Conservation (phyloP, 2,797 vertebrate species). For the Neosilurus mollespiculum region DNA sequence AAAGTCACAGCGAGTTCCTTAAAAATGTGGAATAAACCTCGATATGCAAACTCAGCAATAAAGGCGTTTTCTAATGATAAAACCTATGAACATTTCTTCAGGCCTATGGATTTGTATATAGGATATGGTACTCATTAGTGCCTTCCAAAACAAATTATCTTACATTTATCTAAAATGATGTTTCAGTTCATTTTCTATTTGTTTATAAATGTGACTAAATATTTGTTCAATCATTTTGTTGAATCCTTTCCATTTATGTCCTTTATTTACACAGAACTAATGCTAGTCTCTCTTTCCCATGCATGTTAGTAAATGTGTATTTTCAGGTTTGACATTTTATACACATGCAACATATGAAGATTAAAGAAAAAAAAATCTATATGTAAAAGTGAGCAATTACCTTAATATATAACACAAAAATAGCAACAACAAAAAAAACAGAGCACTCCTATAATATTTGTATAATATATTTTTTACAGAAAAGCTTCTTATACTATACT, state of each 20-base stretch:
- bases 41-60: background rate
- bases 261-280: constrained; percentile 51
- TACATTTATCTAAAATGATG: background rate
- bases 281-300: constrained; percentile 40
- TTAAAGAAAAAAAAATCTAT: constrained; percentile 30
- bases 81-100: constrained; percentile 46
- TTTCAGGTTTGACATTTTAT: constrained; percentile 22
- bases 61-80: background rate
- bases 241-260: constrained; percentile 40
- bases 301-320: constrained; percentile 42
- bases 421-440: constrained; percentile 35
- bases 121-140: constrained; percentile 56
- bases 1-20: background rate
- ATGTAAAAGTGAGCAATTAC: constrained; percentile 44
- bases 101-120: constrained; percentile 63
- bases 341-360: constrained; percentile 39
- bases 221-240: constrained; percentile 57
- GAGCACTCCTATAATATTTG: constrained; percentile 54
- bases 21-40: background rate
- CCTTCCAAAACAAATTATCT: constrained; percentile 19
- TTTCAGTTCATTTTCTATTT: constrained; percentile 4
- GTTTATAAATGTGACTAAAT: constrained; percentile 12
- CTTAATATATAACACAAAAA: constrained; percentile 49
- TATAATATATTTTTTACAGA: constrained; percentile 56
- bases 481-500: constrained; percentile 58